Base-by-base conservation (phyloP, 2,888 invertebrate species). In the Cyclophora albipunctata region DNA sequence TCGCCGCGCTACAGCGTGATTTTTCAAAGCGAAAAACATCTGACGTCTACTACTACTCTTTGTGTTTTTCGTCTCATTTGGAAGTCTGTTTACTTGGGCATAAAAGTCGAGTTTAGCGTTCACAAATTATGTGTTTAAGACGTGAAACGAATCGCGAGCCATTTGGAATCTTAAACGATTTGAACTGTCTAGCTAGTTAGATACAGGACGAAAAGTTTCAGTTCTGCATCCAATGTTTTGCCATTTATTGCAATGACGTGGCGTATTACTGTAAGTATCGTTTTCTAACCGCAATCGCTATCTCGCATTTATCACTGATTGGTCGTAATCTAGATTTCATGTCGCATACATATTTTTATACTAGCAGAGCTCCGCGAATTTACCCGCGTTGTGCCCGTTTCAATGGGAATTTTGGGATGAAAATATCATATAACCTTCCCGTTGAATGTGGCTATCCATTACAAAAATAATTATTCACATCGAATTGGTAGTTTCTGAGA, bases 261-360 rank as follows among this genome's bases (percentile, higher is more conserved):
- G 20, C 20, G 20, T 20, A 20, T 20, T 20, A 20, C 20, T 20
- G 48, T 59, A 60, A 63, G 61, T 64, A 59, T 60, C 57, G 64
- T 67, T 77, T 75, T 77, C 72, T 73, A 75, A 77, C 73, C 72
- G 63, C 75, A 68, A 64, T 67, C 55, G 45, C 46, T 48, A 48
- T 33, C 58, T 62, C 48, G 45, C 45, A 48, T 57, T n/a, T 54
- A 53, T 45, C 60, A 62, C 60, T 55, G 58, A 56, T 65, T 59
- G 60, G 55, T 55, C 65, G 62, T 61, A 60, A 66, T 60, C 53
- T 54, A 2, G 58, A 60, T 60, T 63, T 65, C 59, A 59, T 63
- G 67, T 65, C 61, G 4, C 37, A 37, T 37, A 20, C 20, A 20
- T 20, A 20, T 20, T 20, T 20, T 20, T 20, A 20, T 20, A 20